Base-by-base conservation (phyloP, 2,888 invertebrate species). In the Acronicta alni region DNA sequence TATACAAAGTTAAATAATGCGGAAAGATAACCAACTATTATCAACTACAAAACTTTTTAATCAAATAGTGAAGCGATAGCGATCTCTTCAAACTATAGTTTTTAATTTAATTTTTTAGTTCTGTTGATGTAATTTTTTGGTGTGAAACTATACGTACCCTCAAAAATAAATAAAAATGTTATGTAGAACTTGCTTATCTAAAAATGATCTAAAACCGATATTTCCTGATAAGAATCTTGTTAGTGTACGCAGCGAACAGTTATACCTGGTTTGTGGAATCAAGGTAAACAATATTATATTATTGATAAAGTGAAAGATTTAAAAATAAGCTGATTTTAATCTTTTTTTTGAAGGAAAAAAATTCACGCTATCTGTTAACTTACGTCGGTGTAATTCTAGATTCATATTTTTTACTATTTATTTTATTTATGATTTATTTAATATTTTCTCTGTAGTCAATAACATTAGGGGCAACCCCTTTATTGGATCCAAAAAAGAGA, bases 101-200 rank as follows among this genome's bases (percentile, higher is more conserved):
- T 8, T 26, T 48, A 48, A 37, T 18, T 30, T 8, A 20, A 38
- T 26, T 26, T 26, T 26, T 26, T 8, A 26, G 8, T n/a, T n/a
- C n/a, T n/a, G n/a, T n/a, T n/a, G n/a, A n/a, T n/a, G n/a, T n/a
- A n/a, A n/a, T n/a, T n/a, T n/a, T n/a, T n/a, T n/a, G n/a, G n/a
- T n/a, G n/a, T n/a, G n/a, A n/a, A n/a, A n/a, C n/a, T n/a, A n/a
- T n/a, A n/a, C n/a, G n/a, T n/a, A n/a, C n/a, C n/a, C n/a, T n/a
- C n/a, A n/a, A n/a, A n/a, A n/a, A n/a, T n/a, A 58, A 67, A 77
- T 82, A 79, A 46, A 56, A 16, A 16, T 71, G 5, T 81, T 71
- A 4, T 83, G 83, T 57, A 76, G 83, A 7, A 82, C 78, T n/a
- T 83, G 83, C 60, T 68, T 83, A 67, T 65, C 76, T 57, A 68